Evolutionary conservation across 2,113 vertebrate genomes (phyloP).

Genomic region (Deroptyus accipitrinus): DNA sequence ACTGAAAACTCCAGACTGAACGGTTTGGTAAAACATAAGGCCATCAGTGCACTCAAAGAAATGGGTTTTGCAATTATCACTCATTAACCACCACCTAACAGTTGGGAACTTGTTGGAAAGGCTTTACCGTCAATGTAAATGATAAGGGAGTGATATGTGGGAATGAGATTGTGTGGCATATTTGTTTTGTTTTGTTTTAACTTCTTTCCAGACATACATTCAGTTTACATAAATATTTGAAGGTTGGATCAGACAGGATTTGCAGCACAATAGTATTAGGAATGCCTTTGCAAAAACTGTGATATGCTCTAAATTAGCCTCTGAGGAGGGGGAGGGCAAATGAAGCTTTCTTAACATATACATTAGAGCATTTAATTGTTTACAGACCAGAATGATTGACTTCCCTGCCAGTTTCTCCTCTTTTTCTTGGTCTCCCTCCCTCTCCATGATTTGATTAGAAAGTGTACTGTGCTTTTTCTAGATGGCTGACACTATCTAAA

Average conservation of each 20-base stretch:
- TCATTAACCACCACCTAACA: conserved; percentile 58
- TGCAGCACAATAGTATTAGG: conserved; percentile 71
- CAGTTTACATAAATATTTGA: conserved; percentile 79
- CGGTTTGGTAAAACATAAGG: conserved; percentile 14
- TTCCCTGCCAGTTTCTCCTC: background rate
- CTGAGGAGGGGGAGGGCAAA: background rate
- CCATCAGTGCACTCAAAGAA: conserved; percentile 45
- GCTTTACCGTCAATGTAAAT: conserved; percentile 37
- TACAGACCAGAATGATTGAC: background rate
- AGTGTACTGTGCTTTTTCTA: background rate
- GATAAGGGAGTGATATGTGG: conserved; percentile 2
- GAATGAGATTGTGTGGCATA: conserved; percentile 41
- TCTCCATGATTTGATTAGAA: background rate
- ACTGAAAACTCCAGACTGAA: conserved; percentile 25
- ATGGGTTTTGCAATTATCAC: conserved; percentile 18
- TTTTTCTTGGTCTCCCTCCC: background rate
- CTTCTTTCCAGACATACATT: conserved; percentile 74
- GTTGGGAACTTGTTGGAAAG: conserved; percentile 38
- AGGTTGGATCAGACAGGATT: conserved; percentile 77
- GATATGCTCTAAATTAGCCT: conserved; percentile 67
- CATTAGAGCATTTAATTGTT: conserved; percentile 13
- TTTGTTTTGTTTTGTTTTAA: conserved; percentile 66
- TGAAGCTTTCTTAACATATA: background rate
- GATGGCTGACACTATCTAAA: background rate
- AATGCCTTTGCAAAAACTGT: conserved; percentile 70